phyloP scores from a whole-genome alignment of 2,888 invertebrate genomes.

The Diplazon laetatorius region DNA sequence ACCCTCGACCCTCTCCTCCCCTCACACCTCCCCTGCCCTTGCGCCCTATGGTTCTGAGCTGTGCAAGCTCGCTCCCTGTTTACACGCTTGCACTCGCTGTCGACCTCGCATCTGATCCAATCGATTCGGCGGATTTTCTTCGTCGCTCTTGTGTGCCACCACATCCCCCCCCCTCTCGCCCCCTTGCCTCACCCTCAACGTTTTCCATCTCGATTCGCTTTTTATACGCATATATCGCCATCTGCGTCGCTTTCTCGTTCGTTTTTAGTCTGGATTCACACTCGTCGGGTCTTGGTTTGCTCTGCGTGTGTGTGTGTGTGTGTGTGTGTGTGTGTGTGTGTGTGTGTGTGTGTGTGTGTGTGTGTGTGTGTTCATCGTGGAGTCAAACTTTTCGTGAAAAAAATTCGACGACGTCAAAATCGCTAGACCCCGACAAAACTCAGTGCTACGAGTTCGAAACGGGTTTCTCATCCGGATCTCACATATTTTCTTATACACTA shows the following conservation, averaged over 20 bases:
- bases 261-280: slow-evolving; percentile 29
- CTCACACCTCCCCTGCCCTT: not conserved
- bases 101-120: slow-evolving; percentile 56
- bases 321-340: slow-evolving; percentile 11
- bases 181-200: not conserved
- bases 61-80: slow-evolving; percentile 45
- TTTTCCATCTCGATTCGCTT: slow-evolving; percentile 23
- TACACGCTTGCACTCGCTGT: slow-evolving; percentile 55
- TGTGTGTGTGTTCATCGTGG: slow-evolving; percentile 22
- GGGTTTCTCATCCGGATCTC: slow-evolving; percentile 15
- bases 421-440: not conserved
- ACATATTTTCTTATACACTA: slow-evolving; percentile 34
- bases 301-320: slow-evolving; percentile 13
- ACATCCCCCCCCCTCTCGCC: not conserved
- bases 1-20: not conserved
- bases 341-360: slow-evolving; percentile 10
- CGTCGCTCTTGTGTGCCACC: slow-evolving; percentile 14
- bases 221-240: not conserved
- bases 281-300: slow-evolving; percentile 40
- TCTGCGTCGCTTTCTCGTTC: not conserved
- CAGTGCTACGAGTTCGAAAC: not conserved
- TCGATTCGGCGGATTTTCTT: slow-evolving; percentile 48
- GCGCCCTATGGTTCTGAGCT: too few relatives aligned
- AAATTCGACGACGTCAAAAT: slow-evolving; percentile 41
- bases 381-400: slow-evolving; percentile 30